phyloP scores from a whole-genome alignment of 2,888 invertebrate genomes.

The Anodontia alba region DNA sequence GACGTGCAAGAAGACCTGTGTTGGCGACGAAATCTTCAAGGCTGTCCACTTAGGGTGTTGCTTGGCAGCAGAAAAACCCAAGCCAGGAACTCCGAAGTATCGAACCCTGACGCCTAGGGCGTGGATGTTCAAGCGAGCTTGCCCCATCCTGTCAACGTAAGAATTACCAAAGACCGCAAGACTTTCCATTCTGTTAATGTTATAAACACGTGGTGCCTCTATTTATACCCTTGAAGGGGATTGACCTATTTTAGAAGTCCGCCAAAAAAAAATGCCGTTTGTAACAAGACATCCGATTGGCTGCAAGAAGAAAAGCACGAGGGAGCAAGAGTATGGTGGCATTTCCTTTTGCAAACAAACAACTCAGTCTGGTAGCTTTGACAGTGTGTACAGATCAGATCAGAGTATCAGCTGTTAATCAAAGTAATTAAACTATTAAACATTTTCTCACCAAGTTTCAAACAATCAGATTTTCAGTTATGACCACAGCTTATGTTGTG shows the following conservation, averaged over 20 bases:
- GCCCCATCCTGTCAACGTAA: not conserved
- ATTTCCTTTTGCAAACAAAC: no score
- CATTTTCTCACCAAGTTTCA: no score
- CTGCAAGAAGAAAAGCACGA: no score
- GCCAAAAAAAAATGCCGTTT: not conserved
- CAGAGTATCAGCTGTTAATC: no score
- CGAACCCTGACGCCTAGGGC: not conserved
- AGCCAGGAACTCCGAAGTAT: not conserved
- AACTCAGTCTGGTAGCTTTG: no score
- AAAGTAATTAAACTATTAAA: no score
- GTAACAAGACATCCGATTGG: not conserved
- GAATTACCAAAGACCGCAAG: not conserved
- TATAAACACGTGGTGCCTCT: not conserved
- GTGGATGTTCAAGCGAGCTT: not conserved
- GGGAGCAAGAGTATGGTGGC: no score
- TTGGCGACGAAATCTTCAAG: not conserved
- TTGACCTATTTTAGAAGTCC: not conserved
- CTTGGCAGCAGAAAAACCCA: not conserved
- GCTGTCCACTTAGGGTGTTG: not conserved
- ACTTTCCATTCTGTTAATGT: not conserved
- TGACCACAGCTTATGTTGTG: no score
- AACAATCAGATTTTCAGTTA: no score
- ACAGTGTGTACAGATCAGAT: no score
- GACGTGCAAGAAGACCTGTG: not conserved
- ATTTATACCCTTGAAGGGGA: not conserved